Conservation (phyloP, 1,140 invertebrate species). For the Papilio aristodemus region DNA sequence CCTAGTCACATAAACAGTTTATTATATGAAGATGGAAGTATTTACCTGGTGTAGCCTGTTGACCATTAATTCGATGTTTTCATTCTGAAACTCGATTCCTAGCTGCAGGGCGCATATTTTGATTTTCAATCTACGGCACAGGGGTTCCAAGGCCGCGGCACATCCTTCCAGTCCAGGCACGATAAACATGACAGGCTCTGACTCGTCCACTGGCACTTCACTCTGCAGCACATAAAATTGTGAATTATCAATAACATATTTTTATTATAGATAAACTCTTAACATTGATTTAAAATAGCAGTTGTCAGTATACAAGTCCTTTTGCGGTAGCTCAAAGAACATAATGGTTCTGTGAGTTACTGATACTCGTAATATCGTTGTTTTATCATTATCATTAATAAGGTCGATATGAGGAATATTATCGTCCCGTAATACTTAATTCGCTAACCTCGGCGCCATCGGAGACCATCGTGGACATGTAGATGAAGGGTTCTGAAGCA, state of each 20-base stretch:
- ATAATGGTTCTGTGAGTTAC: no score
- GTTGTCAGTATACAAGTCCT: no score
- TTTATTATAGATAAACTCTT: no score
- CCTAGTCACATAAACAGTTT: no score
- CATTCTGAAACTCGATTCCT: conserved; percentile 61
- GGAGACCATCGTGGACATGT: conserved; percentile 75
- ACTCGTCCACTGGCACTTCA: conserved; percentile 59
- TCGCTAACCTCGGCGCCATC: conserved; percentile 70
- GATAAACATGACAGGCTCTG: conserved; percentile 83
- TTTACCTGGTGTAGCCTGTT: conserved; percentile 68
- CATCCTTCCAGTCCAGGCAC: conserved; percentile 91
- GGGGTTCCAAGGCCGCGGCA: conserved; percentile 80
- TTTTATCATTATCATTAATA: no score
- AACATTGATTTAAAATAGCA: no score
- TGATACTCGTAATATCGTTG: no score
- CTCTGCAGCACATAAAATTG: conserved; percentile 47
- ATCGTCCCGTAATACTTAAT: neutral
- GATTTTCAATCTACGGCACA: conserved; percentile 82
- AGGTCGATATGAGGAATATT: no score
- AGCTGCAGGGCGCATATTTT: conserved; percentile 86
- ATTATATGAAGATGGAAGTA: neutral
- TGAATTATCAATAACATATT: no score
- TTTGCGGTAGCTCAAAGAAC: no score
- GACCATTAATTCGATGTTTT: conserved; percentile 65
- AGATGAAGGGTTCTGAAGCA: conserved; percentile 69